These are phyloP conservation scores for Timema podura DNA, from an alignment of 2,888 invertebrate species.

Conservation along the genomic window DNA sequence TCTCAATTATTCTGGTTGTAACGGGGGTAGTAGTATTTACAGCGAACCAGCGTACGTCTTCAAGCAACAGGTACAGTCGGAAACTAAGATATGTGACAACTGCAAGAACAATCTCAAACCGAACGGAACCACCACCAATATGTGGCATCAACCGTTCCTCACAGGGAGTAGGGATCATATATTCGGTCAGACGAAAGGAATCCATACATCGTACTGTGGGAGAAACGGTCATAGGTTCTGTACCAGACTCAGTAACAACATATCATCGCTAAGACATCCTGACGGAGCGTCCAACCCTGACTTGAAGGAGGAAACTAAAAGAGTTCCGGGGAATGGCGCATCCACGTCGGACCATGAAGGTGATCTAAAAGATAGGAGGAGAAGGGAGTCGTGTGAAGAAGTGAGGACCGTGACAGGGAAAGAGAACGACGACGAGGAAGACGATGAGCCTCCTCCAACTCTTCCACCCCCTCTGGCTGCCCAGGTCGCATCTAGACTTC, in stretches of 20 bases:
- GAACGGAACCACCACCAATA: conserved; percentile 4
- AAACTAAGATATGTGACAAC: conserved; percentile 71
- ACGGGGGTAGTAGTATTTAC: conserved; percentile 74
- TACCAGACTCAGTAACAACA: conserved; percentile 41
- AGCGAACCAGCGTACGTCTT: conserved; percentile 72
- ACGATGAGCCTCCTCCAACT: conserved; percentile 23
- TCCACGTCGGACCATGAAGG: conserved; percentile 57
- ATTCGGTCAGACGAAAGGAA: not conserved
- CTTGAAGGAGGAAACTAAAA: conserved; percentile 62
- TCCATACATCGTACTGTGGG: conserved; percentile 5
- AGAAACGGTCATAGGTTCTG: conserved; percentile 11
- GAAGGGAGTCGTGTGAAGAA: conserved; percentile 19
- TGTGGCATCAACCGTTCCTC: conserved; percentile 12
- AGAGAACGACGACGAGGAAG: conserved; percentile 40
- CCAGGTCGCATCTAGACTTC: conserved; percentile 38
- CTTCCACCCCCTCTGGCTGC: conserved; percentile 44
- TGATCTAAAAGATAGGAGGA: conserved; percentile 31
- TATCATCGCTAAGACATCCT: conserved; percentile 76
- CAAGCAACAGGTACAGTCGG: conserved; percentile 33
- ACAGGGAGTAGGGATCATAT: conserved; percentile 3
- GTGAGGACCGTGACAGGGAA: conserved; percentile 43
- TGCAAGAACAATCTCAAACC: conserved; percentile 48
- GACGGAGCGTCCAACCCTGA: conserved; percentile 93
- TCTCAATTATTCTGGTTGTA: conserved; percentile 7
- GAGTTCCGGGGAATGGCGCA: conserved; percentile 60